Base-by-base conservation (phyloP, 2,888 invertebrate genomes). In the Hipparchia semele region DNA sequence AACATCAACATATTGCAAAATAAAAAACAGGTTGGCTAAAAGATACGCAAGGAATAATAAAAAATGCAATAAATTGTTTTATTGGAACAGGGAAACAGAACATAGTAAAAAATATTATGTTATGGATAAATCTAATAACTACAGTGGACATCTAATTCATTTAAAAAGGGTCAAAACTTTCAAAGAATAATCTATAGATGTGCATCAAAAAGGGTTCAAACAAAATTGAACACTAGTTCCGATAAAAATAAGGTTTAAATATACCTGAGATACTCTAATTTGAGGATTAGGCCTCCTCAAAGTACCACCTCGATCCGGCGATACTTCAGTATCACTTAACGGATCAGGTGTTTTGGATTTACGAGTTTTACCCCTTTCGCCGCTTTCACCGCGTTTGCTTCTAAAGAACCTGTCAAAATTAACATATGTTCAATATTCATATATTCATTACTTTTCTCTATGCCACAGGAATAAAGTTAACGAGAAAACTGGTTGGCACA, bases 281-380 rank as follows among this genome's bases (percentile, higher is more conserved):
- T 94, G 94, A 1, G 94, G 94, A 78, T 94, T 94, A 0, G 91
- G 90, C 61, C 92, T 80, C 23, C 90, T 78, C 10, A 77, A 71
- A 12, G 53, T 54, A 0, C 84, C 87, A 6, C 90, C 86, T 12
- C 90, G 79, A 66, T 91, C 94, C 0, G 95, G 95, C 0, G 93
- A 91, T 1, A 91, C 85, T 61, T 94, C 94, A 0, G 87, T 86
- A 51, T 94, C 94, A 54, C 90, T 91, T 80, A 95, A 92, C 0
- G 95, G 95, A 77, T 97, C 97, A 0, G 96, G 96, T 0, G 96
- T 96, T 81, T 95, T 96, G 0, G 96, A 95, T 84, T 97, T 97
- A n/a, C 93, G 87, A 0, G 95, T 90, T 79, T 96, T 96, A 2
- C 92, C 91, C 8, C 96, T 94, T 60, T 96, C 96, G 23, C 95